Evolutionary conservation across 2,797 vertebrate species (phyloP), one percentile per base, ranked within the genome.

Genomic region (Myripristis murdjan): DNA sequence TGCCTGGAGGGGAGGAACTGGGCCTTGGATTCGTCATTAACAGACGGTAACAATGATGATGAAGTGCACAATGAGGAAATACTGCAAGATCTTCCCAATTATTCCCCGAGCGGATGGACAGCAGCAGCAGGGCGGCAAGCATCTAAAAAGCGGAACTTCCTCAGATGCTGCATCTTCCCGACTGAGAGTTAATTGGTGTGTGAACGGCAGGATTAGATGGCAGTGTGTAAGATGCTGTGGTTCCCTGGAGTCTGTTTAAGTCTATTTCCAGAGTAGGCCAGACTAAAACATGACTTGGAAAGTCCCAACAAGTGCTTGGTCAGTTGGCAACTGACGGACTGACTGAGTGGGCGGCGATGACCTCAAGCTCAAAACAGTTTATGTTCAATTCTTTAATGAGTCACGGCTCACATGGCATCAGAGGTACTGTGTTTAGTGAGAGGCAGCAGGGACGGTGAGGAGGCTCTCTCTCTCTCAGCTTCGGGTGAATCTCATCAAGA

Each of bases 271-370:
- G 87, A 75, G 55, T 47, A 39, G 47, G 64, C 44, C 60, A 72
- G 83, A 75, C 37, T 47, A 53, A 62, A 71, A 41, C 31, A 67
- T 79, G 28, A 71, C 80, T 77, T 57, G 89, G 89, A 92, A 93
- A 92, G 90, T 89, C 88, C 89, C 88, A 75, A 67, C 70, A 76
- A 84, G 68, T 82, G 83, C 52, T 62, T 23, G 43, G 74, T 79
- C 64, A 81, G 81, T 79, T 53, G 69, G 62, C n/a, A n/a, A n/a
- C n/a, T 70, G 63, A 49, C 43, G 64, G 80, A 73, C 52, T 68
- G 26, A 49, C 64, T 49, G 23, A 73, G 69, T 67, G 75, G 60
- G 66, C 79, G 79, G 44, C 65, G 64, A 14, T 84, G 75, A 70
- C 43, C 53, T 61, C 22, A 41, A 52, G 22, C 48, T 70, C 43